phyloP scores from a whole-genome alignment of 2,797 vertebrate species.

The Macropus fuliginosus region DNA sequence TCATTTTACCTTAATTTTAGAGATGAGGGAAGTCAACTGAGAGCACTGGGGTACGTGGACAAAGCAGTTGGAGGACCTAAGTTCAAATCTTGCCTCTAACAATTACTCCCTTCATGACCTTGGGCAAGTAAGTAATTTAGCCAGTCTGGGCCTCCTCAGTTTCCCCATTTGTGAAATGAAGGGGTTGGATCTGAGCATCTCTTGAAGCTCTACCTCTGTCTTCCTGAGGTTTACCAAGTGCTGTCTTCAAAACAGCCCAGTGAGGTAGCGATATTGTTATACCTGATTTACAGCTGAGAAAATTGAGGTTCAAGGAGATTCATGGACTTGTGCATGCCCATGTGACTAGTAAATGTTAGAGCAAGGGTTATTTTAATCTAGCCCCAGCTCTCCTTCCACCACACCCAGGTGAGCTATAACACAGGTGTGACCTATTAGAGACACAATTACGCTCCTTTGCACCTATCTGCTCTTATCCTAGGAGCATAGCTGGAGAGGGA shows the following conservation, averaged over 20 bases:
- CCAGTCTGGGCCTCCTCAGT: background rate
- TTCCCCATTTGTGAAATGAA: constrained; percentile 16
- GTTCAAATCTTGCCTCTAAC: background rate
- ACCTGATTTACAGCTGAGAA: background rate
- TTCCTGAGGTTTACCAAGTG: background rate
- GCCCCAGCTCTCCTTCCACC: background rate
- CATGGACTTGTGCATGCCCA: background rate
- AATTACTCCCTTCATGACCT: background rate
- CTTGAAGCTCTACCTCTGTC: background rate
- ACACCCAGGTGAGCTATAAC: background rate
- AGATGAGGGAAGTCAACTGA: background rate
- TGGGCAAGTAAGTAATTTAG: background rate
- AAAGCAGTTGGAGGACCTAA: constrained; percentile 9
- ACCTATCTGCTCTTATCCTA: background rate
- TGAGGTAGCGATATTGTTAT: background rate
- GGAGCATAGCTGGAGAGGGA: background rate
- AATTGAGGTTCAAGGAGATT: background rate
- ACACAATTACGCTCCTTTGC: background rate
- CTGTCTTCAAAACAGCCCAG: background rate
- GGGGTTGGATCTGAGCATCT: background rate
- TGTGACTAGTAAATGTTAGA: background rate
- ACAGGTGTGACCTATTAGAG: background rate
- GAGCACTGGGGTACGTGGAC: background rate
- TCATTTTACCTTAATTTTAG: background rate
- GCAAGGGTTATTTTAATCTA: background rate